Conservation (phyloP, 2,797 vertebrate genomes). For the Sebastes elongatus region DNA sequence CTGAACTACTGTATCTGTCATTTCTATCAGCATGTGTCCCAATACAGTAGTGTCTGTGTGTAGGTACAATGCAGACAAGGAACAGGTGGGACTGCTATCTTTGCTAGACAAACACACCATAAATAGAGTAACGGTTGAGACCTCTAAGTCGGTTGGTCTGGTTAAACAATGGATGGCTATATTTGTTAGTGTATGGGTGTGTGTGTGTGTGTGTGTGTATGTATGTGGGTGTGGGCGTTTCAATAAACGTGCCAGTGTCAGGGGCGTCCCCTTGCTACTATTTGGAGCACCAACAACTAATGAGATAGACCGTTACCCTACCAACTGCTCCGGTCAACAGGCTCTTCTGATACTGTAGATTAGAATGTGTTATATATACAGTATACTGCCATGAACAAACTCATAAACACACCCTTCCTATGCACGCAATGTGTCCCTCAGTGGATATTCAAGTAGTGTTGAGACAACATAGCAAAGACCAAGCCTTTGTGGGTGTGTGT, state of each 20-base stretch:
- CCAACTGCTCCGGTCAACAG: conserved; percentile 22
- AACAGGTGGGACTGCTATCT: conserved; percentile 77
- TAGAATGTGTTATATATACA: neutral
- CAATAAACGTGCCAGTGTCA: conserved; percentile 18
- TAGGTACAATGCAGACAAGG: conserved; percentile 48
- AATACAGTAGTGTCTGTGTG: neutral
- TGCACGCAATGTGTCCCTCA: conserved; percentile 35
- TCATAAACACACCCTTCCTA: conserved; percentile 14
- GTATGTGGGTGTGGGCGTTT: conserved; percentile 33
- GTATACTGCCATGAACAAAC: conserved; percentile 28
- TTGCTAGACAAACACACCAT: conserved; percentile 66
- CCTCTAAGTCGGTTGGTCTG: conserved; percentile 53
- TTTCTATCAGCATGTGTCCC: neutral
- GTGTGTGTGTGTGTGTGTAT: neutral
- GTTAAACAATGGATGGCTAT: conserved; percentile 74
- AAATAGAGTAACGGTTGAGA: conserved; percentile 69
- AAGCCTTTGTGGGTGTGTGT: conserved; percentile 38
- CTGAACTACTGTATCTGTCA: neutral
- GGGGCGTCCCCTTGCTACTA: conserved; percentile 10
- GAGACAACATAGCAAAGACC: conserved; percentile 61
- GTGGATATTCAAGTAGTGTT: conserved; percentile 32
- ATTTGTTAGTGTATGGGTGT: conserved; percentile 23
- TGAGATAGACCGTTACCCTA: conserved; percentile 24
- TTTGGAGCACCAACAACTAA: conserved; percentile 38
- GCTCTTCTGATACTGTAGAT: neutral